Percentiles rank a stretch among this genome's conserved stretches.
Conservation (phyloP, 2,888 invertebrate species). For the Cheilosia vulpina region DNA sequence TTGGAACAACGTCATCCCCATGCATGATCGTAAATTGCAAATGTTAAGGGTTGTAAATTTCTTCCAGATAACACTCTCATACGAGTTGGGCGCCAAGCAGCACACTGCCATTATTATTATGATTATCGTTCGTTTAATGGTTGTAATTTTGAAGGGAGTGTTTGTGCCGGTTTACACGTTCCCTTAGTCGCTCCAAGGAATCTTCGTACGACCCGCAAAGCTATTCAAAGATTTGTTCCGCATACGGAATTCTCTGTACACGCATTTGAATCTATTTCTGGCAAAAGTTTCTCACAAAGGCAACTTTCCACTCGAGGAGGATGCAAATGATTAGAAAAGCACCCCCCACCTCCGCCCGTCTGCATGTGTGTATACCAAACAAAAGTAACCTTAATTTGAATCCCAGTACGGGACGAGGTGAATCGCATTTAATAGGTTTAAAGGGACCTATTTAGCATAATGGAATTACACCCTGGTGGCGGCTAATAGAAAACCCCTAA, state of each 20-base stretch:
- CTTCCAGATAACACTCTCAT: conserved; percentile 65
- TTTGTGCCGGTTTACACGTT: conserved; percentile 41
- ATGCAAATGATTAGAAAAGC: conserved; percentile 63
- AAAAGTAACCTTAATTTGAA: conserved; percentile 68
- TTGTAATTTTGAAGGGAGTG: conserved; percentile 68
- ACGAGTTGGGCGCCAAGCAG: conserved; percentile 19
- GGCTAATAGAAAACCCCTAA: conserved; percentile 75
- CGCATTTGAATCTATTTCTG: conserved; percentile 72
- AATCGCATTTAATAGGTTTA: conserved; percentile 74
- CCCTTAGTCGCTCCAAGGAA: conserved; percentile 36
- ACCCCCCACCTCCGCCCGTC: not conserved
- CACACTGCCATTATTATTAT: conserved; percentile 65
- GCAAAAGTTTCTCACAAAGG: conserved; percentile 58
- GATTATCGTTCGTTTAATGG: conserved; percentile 74
- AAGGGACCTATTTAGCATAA: conserved; percentile 75
- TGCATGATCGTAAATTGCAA: conserved; percentile 65
- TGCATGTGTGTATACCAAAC: conserved; percentile 46
- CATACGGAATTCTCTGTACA: conserved; percentile 34
- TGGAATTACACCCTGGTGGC: conserved; percentile 72
- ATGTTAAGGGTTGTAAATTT: conserved; percentile 68
- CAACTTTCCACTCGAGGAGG: conserved; percentile 41
- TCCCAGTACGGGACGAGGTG: conserved; percentile 59
- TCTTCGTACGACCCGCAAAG: conserved; percentile 64
- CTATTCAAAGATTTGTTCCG: conserved; percentile 71
- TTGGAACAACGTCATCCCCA: conserved; percentile 34